Percentiles rank a stretch among this genome's conserved stretches.
Evolutionary conservation across 1,140 invertebrate genomes (phyloP).

Genomic region (Drosophila cardini): DNA sequence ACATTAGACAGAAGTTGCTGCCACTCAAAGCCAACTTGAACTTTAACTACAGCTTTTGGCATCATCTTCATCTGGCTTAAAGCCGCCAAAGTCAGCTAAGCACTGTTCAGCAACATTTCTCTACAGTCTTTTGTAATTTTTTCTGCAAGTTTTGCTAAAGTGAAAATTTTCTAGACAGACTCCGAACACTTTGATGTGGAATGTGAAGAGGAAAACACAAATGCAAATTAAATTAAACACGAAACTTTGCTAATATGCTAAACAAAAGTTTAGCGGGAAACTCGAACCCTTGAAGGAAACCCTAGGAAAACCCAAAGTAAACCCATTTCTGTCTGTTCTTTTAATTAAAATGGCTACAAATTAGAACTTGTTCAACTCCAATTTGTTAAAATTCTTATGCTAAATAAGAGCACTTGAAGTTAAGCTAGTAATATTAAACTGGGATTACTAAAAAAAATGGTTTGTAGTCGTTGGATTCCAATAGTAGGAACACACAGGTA

Average conservation of each 20-base stretch:
- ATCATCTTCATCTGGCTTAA: constrained; percentile 28
- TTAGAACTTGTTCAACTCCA: constrained; percentile 39
- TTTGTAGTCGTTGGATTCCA: background rate
- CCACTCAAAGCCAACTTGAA: constrained; percentile 11
- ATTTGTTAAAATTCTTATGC: constrained; percentile 10
- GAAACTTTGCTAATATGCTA: constrained; percentile 78
- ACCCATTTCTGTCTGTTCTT: constrained; percentile 44
- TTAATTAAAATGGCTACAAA: constrained; percentile 71
- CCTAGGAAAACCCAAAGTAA: background rate
- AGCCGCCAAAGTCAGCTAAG: constrained; percentile 18
- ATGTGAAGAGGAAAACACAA: constrained; percentile 33
- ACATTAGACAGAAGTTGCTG: constrained; percentile 20
- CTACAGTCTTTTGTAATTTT: background rate
- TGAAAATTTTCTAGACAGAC: constrained; percentile 58
- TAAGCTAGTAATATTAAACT: background rate
- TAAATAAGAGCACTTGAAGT: constrained; percentile 1
- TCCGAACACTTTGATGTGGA: constrained; percentile 42
- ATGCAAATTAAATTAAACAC: constrained; percentile 77
- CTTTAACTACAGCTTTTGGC: constrained; percentile 6
- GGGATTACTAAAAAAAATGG: background rate
- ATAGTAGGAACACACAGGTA: background rate
- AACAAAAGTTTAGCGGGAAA: constrained; percentile 52
- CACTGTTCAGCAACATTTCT: constrained; percentile 8
- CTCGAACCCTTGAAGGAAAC: background rate
- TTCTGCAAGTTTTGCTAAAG: constrained; percentile 32